These are phyloP conservation scores for Zaprionus ghesquierei DNA, from an alignment of 1,140 invertebrate genomes.

Conservation along the genomic window DNA sequence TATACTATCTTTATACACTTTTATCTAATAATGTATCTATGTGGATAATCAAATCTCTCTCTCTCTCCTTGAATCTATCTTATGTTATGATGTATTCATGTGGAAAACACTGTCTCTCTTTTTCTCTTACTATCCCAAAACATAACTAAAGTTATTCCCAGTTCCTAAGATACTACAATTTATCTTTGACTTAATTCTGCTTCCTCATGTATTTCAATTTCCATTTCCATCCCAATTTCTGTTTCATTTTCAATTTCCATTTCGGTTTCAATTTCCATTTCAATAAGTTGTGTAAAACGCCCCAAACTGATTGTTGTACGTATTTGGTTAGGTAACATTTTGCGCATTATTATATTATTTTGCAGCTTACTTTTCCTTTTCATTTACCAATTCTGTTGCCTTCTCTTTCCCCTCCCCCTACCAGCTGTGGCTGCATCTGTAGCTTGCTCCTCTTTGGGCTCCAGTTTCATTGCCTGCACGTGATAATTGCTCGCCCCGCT, in stretches of 20 bases:
- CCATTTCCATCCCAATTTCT: neutral
- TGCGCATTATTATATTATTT: slow-evolving; percentile 24
- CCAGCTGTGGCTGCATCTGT: neutral
- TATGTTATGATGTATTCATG: no score
- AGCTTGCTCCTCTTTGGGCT: slow-evolving; percentile 12
- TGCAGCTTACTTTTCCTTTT: slow-evolving; percentile 6
- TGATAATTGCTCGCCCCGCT: slow-evolving; percentile 68
- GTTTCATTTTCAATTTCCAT: neutral
- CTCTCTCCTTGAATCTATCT: no score
- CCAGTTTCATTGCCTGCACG: slow-evolving; percentile 79
- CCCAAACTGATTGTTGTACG: slow-evolving; percentile 2
- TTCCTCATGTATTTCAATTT: neutral
- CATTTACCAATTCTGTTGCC: neutral
- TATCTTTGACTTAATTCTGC: neutral
- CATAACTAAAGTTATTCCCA: no score
- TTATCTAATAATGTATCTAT: no score
- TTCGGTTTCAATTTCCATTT: neutral
- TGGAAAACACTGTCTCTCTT: no score
- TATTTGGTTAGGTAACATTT: slow-evolving; percentile 25
- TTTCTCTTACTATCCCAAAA: no score
- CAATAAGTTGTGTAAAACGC: slow-evolving; percentile 1
- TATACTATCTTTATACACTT: no score
- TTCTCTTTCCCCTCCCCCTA: neutral
- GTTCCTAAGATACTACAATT: neutral
- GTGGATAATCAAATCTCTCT: no score